Base-by-base conservation (phyloP, 2,888 invertebrate genomes). In the Bombyx huttoni region DNA sequence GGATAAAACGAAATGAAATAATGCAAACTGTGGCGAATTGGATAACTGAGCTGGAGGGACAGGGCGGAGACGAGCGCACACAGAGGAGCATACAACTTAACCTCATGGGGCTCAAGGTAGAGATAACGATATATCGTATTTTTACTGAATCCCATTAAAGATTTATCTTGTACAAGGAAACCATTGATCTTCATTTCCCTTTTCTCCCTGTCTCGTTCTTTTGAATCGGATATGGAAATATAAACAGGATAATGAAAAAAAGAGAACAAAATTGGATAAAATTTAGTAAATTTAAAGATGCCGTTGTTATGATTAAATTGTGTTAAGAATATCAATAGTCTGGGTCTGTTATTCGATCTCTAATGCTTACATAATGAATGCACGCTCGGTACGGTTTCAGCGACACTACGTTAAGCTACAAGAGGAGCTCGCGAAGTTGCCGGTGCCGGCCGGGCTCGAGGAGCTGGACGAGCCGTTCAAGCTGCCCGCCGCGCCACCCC, bases 1-100 rank as follows among this genome's bases (percentile, higher is more conserved):
- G 96, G 94, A 90, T 98, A 68, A 98, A 98, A 80, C 91, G 96
- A 54, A 92, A 95, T 68, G 97, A 98, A 85, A 95, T 98, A 61
- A 91, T 95, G 73, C 90, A 92, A 62, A 97, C 98, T 81, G 93
- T 97, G 58, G 95, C 97, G 69, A 91, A 91, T 58, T 98, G 98
- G 98, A 94, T 98, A 67, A 91, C 92, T 55, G 97, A 98, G 70
- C 90, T 96, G 76, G 96, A 96, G 75, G 91, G 91, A 54, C 93
- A 93, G 67, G 91, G 90, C 70, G 91, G 89, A 63, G 95, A 94
- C 83, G 94, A 93, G 78, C 91, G 95, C 53, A 93, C 94, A 55
- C 94, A 94, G 65, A 91, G 94, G 64, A 93, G 92, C 58, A 93
- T 94, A 70, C 92, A 92, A 56, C 89, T 92, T 61, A 93, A 92